A percentile compares a stretch with the other conserved stretches of the same genome.
Evolutionary conservation across 1,140 invertebrate genomes (phyloP).

Genomic region (Holcopasites calliopsidis): DNA sequence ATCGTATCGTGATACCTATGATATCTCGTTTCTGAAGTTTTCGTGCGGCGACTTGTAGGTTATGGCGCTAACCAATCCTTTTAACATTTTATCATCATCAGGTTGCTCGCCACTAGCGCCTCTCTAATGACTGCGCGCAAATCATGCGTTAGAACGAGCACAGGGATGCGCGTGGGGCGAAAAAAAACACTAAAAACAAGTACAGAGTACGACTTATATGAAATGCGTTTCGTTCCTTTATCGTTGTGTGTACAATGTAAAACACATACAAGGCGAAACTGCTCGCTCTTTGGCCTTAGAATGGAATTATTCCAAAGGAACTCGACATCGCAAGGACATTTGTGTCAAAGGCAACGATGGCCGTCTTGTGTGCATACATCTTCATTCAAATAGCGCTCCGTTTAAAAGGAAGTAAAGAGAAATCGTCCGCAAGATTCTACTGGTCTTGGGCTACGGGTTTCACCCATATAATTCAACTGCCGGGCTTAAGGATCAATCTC

Average conservation of each 20-base stretch:
- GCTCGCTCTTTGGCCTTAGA: conserved; percentile 14
- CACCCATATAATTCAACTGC: background rate
- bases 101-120: background rate
- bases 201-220: background rate
- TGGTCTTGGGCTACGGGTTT: background rate
- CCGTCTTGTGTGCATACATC: background rate
- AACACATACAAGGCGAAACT: background rate
- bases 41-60: conserved; percentile 2
- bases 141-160: background rate
- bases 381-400: background rate
- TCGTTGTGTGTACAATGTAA: background rate
- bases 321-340: conserved; percentile 7
- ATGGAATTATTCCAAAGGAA: conserved; percentile 20
- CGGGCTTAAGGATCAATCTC: background rate
- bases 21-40: background rate
- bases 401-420: conserved; percentile 13
- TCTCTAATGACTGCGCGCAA: background rate
- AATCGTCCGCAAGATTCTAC: background rate
- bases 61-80: background rate
- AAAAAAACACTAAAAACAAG: background rate
- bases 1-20: background rate
- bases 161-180: background rate
- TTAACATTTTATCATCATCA: background rate
- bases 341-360: background rate
- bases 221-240: background rate